A percentile compares a stretch with the other conserved stretches of the same genome.
Evolutionary conservation across 2,797 vertebrate species (phyloP).

Genomic region (Staurois parvus): DNA sequence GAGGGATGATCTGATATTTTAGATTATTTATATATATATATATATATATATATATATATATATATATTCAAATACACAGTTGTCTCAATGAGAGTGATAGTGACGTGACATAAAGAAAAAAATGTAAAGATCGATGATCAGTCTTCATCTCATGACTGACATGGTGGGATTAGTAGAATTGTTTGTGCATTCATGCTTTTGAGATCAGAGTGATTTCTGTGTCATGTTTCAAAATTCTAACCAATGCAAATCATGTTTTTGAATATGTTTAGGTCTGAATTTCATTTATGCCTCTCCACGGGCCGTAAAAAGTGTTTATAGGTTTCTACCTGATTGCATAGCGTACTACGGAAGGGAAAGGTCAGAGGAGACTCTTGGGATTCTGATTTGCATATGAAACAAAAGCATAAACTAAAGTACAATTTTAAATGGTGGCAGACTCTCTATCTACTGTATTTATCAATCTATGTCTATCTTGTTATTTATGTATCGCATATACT

Average conservation of each 20-base stretch:
- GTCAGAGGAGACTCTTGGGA: conserved; percentile 13
- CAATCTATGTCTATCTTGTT: too few relatives aligned
- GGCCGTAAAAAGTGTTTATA: not conserved
- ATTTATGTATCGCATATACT: too few relatives aligned
- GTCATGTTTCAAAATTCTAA: conserved; percentile 48
- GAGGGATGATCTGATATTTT: too few relatives aligned
- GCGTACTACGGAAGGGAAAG: conserved; percentile 1
- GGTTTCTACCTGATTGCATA: conserved; percentile 14
- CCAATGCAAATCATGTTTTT: conserved; percentile 40
- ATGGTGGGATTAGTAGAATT: conserved; percentile 18
- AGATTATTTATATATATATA: too few relatives aligned
- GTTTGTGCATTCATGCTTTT: conserved; percentile 50
- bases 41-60: too few relatives aligned
- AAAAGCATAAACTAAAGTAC: not conserved
- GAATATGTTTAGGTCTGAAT: conserved; percentile 26
- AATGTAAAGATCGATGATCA: conserved; percentile 10
- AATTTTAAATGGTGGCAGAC: too few relatives aligned
- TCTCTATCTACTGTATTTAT: too few relatives aligned
- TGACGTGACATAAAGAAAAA: too few relatives aligned
- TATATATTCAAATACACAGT: too few relatives aligned
- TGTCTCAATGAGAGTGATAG: too few relatives aligned
- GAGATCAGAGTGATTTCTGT: conserved; percentile 38
- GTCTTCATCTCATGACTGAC: conserved; percentile 21
- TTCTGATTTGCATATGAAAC: conserved; percentile 32
- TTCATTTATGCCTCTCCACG: conserved; percentile 36